These are phyloP conservation scores for Linepithema humile DNA, from an alignment of 1,140 invertebrate genomes.

Conservation along the genomic window DNA sequence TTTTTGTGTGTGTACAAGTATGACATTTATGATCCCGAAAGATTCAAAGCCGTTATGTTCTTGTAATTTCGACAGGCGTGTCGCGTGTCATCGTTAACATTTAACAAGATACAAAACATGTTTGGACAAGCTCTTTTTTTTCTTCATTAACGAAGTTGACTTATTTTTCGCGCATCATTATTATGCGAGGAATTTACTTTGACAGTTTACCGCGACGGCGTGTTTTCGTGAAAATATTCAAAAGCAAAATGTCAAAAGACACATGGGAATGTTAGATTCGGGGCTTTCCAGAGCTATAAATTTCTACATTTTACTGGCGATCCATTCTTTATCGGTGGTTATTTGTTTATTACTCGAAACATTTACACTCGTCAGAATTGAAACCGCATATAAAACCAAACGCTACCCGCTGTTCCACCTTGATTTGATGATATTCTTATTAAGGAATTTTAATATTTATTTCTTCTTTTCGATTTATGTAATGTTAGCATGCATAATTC, in stretches of 20 bases:
- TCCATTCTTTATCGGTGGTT: neutral
- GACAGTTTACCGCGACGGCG: neutral
- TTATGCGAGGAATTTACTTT: slow-evolving; percentile 7
- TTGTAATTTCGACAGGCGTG: slow-evolving; percentile 78
- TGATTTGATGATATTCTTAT: neutral
- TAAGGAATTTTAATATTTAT: slow-evolving; percentile 6
- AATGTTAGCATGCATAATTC: neutral
- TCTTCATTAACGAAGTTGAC: neutral
- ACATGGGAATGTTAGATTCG: neutral
- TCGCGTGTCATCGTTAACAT: slow-evolving; percentile 65
- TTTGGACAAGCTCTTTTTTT: neutral
- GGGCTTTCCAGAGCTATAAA: neutral
- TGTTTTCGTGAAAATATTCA: neutral
- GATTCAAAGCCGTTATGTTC: slow-evolving; percentile 72
- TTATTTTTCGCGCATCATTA: neutral
- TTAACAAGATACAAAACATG: slow-evolving; percentile 31
- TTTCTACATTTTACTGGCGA: neutral
- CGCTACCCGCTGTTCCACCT: neutral
- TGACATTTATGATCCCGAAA: slow-evolving; percentile 72
- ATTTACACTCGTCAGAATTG: neutral
- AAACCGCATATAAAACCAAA: neutral
- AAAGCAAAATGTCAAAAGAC: neutral
- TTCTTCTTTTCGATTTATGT: neutral
- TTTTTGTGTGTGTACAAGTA: slow-evolving; percentile 18
- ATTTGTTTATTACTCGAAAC: slow-evolving; percentile 9